Evolutionary conservation across 2,797 vertebrate genomes (phyloP).

Genomic region (Lerista edwardsae): DNA sequence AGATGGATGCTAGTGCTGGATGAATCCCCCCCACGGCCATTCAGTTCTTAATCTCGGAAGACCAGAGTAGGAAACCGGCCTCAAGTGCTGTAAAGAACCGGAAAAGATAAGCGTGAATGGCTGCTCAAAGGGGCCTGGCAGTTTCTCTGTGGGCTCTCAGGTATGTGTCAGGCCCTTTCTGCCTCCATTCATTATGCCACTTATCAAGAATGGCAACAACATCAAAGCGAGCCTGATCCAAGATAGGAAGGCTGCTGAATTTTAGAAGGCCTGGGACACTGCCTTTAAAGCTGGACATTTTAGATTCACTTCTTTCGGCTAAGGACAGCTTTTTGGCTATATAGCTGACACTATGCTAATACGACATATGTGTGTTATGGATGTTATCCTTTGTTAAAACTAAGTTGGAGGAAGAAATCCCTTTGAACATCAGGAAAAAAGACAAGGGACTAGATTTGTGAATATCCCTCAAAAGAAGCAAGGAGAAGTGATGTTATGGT

Average conservation of each 20-base stretch:
- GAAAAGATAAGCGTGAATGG: no score
- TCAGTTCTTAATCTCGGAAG: background rate
- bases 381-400: background rate
- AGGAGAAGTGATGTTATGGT: background rate
- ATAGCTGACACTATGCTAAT: background rate
- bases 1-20: background rate
- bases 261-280: background rate
- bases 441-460: background rate
- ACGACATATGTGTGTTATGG: no score
- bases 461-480: background rate
- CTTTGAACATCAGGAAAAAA: background rate
- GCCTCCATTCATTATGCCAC: background rate
- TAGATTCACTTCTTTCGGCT: background rate
- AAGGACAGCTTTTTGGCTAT: background rate
- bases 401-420: background rate
- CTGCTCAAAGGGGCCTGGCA: no score
- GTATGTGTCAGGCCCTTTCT: no score
- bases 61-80: no score
- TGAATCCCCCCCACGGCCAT: no score
- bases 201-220: background rate
- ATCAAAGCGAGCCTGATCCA: background rate
- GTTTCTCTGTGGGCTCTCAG: background rate
- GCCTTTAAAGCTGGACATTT: background rate
- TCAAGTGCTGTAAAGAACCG: no score
- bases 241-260: background rate